Evolutionary conservation across 2,113 vertebrate species (phyloP).

Genomic region (Syrrhaptes paradoxus): DNA sequence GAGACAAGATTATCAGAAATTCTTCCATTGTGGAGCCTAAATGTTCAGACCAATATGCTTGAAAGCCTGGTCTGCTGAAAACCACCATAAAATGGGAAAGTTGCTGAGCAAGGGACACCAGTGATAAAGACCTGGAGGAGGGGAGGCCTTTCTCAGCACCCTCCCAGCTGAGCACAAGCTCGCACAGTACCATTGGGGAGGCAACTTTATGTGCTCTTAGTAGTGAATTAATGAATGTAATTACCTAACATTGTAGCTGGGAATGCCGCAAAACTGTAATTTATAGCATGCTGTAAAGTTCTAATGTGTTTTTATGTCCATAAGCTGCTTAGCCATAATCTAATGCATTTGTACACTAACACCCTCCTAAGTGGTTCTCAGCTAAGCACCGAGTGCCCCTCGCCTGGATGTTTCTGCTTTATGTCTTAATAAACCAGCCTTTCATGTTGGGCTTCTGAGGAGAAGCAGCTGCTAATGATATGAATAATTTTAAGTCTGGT

Average conservation of each 20-base stretch:
- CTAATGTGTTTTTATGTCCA: constrained; percentile 84
- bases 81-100: background rate
- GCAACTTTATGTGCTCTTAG: constrained; percentile 79
- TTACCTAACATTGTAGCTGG: constrained; percentile 77
- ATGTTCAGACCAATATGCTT: background rate
- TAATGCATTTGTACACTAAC: constrained; percentile 77
- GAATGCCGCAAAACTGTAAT: constrained; percentile 78
- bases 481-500: constrained; percentile 4
- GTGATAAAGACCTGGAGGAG: background rate
- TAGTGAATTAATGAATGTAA: constrained; percentile 85
- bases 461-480: constrained; percentile 59
- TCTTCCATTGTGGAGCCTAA: background rate
- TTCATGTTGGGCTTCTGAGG: constrained; percentile 40
- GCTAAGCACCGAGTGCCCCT: constrained; percentile 48
- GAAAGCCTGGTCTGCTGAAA: background rate
- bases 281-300: constrained; percentile 81
- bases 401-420: constrained; percentile 41
- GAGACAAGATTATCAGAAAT: background rate
- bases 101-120: background rate
- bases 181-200: constrained; percentile 54
- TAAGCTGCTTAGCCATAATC: constrained; percentile 83
- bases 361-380: constrained; percentile 70
- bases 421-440: constrained; percentile 59
- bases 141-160: background rate
- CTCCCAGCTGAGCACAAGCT: constrained; percentile 61